A percentile compares a stretch with the other conserved stretches of the same genome.
phyloP scores from a whole-genome alignment of 2,888 invertebrate species.

The Calephelis perditalis region DNA sequence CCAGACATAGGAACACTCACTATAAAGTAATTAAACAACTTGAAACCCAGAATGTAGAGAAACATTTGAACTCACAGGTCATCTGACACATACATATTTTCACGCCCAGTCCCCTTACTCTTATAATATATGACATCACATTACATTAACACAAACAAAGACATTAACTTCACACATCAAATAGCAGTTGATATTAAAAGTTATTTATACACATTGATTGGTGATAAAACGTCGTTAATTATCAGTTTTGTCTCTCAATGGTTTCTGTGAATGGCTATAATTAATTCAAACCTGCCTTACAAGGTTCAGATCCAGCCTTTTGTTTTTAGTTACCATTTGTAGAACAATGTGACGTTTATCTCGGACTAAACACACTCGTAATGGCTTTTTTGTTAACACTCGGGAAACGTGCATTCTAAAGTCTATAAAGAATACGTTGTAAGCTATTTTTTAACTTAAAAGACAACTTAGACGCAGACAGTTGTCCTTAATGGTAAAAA shows the following conservation, averaged over 20 bases:
- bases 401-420: too few species aligned
- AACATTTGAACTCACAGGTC: too few species aligned
- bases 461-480: too few species aligned
- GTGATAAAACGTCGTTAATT: constrained; percentile 60
- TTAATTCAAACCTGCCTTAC: constrained; percentile 59
- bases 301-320: constrained; percentile 44
- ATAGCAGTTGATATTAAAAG: constrained; percentile 37
- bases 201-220: constrained; percentile 54
- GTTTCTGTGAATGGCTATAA: constrained; percentile 67
- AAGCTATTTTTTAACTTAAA: too few species aligned
- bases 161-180: constrained; percentile 36
- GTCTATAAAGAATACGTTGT: too few species aligned
- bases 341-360: constrained; percentile 69
- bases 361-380: constrained; percentile 52
- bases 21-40: too few species aligned
- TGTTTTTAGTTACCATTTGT: constrained; percentile 65
- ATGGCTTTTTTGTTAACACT: constrained; percentile 39
- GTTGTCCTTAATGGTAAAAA: too few species aligned
- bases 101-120: too few species aligned
- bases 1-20: too few species aligned
- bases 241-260: constrained; percentile 50
- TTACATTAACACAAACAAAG: constrained; percentile 26
- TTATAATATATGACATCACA: neutral
- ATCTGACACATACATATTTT: too few species aligned
- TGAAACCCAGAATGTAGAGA: too few species aligned